Conservation (phyloP, 2,888 invertebrate species). For the Eurytoma adleriae region DNA sequence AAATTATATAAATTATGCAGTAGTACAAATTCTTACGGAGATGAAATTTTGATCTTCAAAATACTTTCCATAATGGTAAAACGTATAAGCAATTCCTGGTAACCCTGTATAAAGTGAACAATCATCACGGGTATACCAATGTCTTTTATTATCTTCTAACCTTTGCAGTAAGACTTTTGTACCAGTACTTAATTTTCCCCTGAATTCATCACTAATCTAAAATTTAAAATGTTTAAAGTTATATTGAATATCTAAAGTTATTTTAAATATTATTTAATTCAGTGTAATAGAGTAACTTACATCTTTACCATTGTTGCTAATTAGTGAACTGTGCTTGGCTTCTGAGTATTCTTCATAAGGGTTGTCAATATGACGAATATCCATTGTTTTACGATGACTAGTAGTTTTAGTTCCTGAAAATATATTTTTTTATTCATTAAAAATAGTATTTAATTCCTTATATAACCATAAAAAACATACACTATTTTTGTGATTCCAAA, state of each 20-base stretch:
- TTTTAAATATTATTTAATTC: background rate
- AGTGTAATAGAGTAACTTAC: slow-evolving; percentile 48
- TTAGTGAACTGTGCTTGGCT: slow-evolving; percentile 44
- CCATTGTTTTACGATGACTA: slow-evolving; percentile 41
- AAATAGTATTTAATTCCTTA: background rate
- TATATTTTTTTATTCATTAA: slow-evolving; percentile 4
- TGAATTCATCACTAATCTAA: slow-evolving; percentile 78
- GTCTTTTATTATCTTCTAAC: slow-evolving; percentile 75
- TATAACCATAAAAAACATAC: background rate
- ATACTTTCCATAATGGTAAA: slow-evolving; percentile 77
- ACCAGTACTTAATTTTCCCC: slow-evolving; percentile 74
- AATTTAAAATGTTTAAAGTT: slow-evolving; percentile 59
- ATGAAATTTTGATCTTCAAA: slow-evolving; percentile 66
- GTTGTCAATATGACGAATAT: slow-evolving; percentile 62
- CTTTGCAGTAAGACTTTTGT: slow-evolving; percentile 75
- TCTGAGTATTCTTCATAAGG: slow-evolving; percentile 60
- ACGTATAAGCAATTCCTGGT: slow-evolving; percentile 83
- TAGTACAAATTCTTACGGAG: slow-evolving; percentile 60
- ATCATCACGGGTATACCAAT: slow-evolving; percentile 76
- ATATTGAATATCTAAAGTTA: slow-evolving; percentile 24
- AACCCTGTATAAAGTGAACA: slow-evolving; percentile 87
- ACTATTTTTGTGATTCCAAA: background rate
- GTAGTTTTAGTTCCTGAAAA: slow-evolving; percentile 24
- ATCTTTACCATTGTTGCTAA: slow-evolving; percentile 56
- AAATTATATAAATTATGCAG: slow-evolving; percentile 3